Evolutionary conservation across 2,888 invertebrate genomes (phyloP), one percentile per base, ranked within the genome.

Genomic region (Drosophila gaucha): DNA sequence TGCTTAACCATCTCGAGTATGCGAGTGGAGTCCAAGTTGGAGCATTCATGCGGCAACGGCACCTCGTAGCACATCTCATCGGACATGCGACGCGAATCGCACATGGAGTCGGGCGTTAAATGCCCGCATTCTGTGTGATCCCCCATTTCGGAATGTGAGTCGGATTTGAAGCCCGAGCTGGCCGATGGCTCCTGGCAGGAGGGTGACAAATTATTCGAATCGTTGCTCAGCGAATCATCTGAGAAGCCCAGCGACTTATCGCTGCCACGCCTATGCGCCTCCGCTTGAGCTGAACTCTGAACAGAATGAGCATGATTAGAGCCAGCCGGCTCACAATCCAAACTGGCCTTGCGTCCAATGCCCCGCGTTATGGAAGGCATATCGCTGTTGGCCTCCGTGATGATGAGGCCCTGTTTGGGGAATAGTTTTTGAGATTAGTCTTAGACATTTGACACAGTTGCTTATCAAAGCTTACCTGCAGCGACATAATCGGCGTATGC

Each of bases 281-380:
- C 86, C 22, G 70, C 49, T 26, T 36, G 60, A 52, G 43, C 14
- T 14, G 46, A 31, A 1, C 20, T 31, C 46, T 47, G 26, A 26
- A 12, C 35, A 16, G 31, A 31, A 12, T 54, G 20, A 18, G 43
- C 74, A 54, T 77, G 78, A 16, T 39, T 64, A 2, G 69, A 16
- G 8, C 69, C 52, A 4, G 12, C n/a, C 9, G 67, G 75, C 28
- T 94, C 94, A 1, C 92, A 93, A 69, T 95, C 95, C 44, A 94
- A 93, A 54, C 95, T 95, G 3, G 94, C 93, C 77, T 95, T 95
- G 39, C 95, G 92, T 0, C 95, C 95, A 24, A 95, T 95, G 0
- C 96, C 96, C 59, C 95, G 94, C 0, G 96, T 96, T 60, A 97
- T 96, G 0, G 96, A 96, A 0, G 96, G 96, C 91, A 95, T 93